phyloP scores from a whole-genome alignment of 2,888 invertebrate genomes.

The Megalurothrips usitatus region DNA sequence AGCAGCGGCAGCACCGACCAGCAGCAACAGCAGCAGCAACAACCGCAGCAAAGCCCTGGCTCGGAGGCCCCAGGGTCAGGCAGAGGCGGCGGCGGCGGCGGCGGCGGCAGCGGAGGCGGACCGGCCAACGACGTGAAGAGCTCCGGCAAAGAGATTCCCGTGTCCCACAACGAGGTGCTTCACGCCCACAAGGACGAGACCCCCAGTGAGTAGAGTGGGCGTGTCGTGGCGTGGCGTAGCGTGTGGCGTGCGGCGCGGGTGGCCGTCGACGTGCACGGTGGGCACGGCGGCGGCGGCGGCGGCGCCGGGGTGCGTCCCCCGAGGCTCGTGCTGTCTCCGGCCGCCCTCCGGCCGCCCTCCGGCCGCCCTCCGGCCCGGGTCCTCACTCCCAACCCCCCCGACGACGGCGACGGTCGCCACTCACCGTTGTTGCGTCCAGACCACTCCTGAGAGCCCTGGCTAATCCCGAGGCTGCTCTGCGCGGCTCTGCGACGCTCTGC shows the following conservation, averaged over 20 bases:
- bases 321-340: constrained; percentile 49
- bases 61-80: constrained; percentile 40
- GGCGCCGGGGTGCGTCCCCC: constrained; percentile 10
- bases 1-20: constrained; percentile 44
- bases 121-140: constrained; percentile 49
- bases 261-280: neutral
- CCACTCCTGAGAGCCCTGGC: too few species aligned
- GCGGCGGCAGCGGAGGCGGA: constrained; percentile 49
- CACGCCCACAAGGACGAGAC: constrained; percentile 18
- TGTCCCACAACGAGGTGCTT: constrained; percentile 21
- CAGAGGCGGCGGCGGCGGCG: constrained; percentile 43
- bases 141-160: constrained; percentile 5
- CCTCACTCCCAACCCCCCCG: too few species aligned
- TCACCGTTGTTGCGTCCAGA: too few species aligned
- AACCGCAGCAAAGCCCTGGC: neutral
- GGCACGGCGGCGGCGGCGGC: neutral
- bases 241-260: neutral
- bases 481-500: too few species aligned
- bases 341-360: constrained; percentile 56
- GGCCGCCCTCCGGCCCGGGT: constrained; percentile 35
- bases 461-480: too few species aligned
- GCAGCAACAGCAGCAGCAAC: neutral
- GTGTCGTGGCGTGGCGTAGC: neutral
- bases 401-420: too few species aligned
- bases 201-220: constrained; percentile 14